A percentile compares a stretch with the other conserved stretches of the same genome.
Conservation (phyloP, 2,888 invertebrate genomes). For the Phorcus lineatus region DNA sequence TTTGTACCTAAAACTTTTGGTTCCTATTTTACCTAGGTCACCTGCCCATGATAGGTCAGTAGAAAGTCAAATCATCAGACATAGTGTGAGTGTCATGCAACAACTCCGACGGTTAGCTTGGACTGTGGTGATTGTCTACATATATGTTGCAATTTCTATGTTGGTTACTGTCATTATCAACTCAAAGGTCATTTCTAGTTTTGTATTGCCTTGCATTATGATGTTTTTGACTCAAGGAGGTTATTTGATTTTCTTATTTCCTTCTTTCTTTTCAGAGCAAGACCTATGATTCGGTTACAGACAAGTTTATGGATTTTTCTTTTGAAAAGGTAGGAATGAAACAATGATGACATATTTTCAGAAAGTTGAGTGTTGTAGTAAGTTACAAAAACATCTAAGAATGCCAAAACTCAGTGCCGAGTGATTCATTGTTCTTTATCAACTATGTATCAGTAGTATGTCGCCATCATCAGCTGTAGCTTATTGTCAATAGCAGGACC, state of each 20-base stretch:
- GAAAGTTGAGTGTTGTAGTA: not conserved
- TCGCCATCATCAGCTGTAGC: too few species aligned
- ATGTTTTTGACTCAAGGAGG: too few species aligned
- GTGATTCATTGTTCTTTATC: too few species aligned
- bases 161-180: not conserved
- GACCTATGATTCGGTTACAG: constrained; percentile 96
- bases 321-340: constrained; percentile 85
- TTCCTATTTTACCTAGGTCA: not conserved
- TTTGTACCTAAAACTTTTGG: not conserved
- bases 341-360: not conserved
- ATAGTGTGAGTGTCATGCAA: not conserved
- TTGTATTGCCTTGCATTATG: too few species aligned
- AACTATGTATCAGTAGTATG: too few species aligned
- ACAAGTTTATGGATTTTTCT: constrained; percentile 97
- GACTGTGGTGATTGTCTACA: too few species aligned
- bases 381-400: not conserved
- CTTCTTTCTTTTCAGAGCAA: constrained; percentile 83
- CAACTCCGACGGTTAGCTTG: too few species aligned
- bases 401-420: not conserved
- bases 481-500: too few species aligned
- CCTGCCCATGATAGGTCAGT: too few species aligned
- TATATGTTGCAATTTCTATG: not conserved
- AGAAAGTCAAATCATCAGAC: not conserved
- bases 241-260: not conserved
- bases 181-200: too few species aligned